These are phyloP conservation scores for Murina feae DNA, from an alignment of 2,113 vertebrate genomes.

Conservation along the genomic window DNA sequence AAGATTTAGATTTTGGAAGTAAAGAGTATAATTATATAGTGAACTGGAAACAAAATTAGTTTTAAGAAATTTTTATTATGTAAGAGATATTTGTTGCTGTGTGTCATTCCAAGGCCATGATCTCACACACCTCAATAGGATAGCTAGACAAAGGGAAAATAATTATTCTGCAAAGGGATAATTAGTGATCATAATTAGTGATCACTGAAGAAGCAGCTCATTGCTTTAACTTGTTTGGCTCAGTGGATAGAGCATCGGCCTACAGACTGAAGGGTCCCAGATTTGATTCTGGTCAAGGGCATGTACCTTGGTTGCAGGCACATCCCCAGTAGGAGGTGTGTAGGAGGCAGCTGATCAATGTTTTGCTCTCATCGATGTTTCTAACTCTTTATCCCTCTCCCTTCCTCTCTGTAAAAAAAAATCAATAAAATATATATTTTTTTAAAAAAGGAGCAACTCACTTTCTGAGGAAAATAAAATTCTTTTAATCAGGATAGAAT, in stretches of 20 bases:
- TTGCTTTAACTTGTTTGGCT: too few relatives aligned
- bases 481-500: not conserved
- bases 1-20: not conserved
- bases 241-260: too few relatives aligned
- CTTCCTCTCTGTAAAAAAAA: too few relatives aligned
- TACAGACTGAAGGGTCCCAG: too few relatives aligned
- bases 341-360: too few relatives aligned
- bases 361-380: too few relatives aligned
- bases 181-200: not conserved
- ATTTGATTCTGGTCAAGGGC: too few relatives aligned
- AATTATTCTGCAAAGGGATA: not conserved
- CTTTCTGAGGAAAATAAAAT: slow-evolving; percentile 19
- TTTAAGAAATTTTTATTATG: not conserved
- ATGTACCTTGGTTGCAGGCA: too few relatives aligned
- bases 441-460: not conserved
- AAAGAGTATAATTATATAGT: not conserved
- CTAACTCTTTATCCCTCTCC: too few relatives aligned
- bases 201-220: not conserved
- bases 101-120: not conserved
- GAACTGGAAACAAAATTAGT: not conserved
- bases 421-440: too few relatives aligned
- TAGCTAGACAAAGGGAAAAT: not conserved
- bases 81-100: not conserved
- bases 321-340: too few relatives aligned
- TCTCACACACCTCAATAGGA: not conserved